Conservation (phyloP, 2,888 invertebrate species). For the Coenonympha glycerion region DNA sequence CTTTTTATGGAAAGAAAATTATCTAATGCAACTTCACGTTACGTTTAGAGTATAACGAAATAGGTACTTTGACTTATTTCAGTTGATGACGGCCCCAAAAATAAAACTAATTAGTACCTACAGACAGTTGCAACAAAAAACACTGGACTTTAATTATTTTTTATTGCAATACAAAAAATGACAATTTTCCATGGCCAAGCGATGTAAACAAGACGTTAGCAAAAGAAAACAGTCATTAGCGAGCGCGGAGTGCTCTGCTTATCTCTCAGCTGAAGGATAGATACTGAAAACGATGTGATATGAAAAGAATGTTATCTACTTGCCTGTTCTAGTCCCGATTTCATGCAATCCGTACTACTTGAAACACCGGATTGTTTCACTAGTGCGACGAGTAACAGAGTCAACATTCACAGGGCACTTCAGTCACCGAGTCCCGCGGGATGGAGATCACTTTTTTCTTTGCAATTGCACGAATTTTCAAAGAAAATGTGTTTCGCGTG, state of each 20-base stretch:
- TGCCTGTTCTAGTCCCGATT: slow-evolving; percentile 44
- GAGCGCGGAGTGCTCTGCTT: slow-evolving; percentile 1
- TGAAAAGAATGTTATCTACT: slow-evolving; percentile 31
- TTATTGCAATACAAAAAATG: neutral
- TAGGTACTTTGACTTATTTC: too few species aligned
- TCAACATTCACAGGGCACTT: slow-evolving; percentile 64
- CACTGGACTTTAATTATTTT: neutral
- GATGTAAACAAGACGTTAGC: slow-evolving; percentile 3
- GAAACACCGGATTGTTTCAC: slow-evolving; percentile 62
- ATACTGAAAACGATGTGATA: slow-evolving; percentile 24
- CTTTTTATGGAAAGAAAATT: too few species aligned
- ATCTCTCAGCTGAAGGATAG: slow-evolving; percentile 10
- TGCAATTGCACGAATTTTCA: slow-evolving; percentile 73
- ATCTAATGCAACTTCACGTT: too few species aligned
- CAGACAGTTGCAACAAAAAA: neutral
- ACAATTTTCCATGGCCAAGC: slow-evolving; percentile 6
- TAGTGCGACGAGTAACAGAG: slow-evolving; percentile 58
- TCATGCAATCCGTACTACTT: slow-evolving; percentile 67
- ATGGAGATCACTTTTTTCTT: slow-evolving; percentile 53
- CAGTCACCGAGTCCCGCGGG: slow-evolving; percentile 59
- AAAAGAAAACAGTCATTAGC: neutral
- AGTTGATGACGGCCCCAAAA: too few species aligned
- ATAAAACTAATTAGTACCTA: neutral
- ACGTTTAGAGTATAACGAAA: too few species aligned
- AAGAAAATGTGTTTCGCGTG: slow-evolving; percentile 64